Evolutionary conservation across 1,140 invertebrate genomes (phyloP).

Genomic region (Octopus sinensis): DNA sequence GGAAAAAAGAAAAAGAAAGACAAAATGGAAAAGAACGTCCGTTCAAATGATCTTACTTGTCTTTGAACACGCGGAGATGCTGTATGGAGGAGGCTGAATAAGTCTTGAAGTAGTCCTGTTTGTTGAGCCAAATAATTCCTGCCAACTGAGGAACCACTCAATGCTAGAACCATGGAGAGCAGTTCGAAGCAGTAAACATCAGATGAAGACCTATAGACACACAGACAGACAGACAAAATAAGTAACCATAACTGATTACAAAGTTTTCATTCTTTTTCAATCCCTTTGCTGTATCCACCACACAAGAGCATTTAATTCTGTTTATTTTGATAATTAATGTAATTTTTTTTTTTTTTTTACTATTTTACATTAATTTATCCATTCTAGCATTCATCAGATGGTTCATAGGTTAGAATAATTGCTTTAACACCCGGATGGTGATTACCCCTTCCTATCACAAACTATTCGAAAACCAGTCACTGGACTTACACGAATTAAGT

Average conservation of each 20-base stretch:
- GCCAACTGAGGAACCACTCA: constrained; percentile 90
- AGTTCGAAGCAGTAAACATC: constrained; percentile 98
- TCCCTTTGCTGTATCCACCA: not conserved
- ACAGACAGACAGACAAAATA: no score
- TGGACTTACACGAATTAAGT: no score
- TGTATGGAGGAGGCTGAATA: constrained; percentile 85
- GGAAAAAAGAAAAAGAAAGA: not conserved
- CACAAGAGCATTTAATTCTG: not conserved
- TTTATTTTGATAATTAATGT: constrained; percentile 17
- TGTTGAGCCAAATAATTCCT: constrained; percentile 86
- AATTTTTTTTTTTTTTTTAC: no score
- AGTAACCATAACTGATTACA: not conserved
- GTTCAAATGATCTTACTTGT: constrained; percentile 64
- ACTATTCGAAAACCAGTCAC: no score
- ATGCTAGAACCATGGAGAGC: constrained; percentile 85
- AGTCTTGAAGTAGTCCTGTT: constrained; percentile 75
- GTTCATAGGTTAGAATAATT: no score
- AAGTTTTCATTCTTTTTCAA: not conserved
- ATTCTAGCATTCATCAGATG: no score
- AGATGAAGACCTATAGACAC: constrained; percentile 45
- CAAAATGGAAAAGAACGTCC: not conserved
- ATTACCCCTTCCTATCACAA: no score
- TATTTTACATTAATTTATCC: no score
- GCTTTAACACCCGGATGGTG: no score
- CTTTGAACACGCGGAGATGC: constrained; percentile 90